A percentile compares a stretch with the other conserved stretches of the same genome.
Conservation (phyloP, 2,888 invertebrate genomes). For the Hylaea fasciaria region DNA sequence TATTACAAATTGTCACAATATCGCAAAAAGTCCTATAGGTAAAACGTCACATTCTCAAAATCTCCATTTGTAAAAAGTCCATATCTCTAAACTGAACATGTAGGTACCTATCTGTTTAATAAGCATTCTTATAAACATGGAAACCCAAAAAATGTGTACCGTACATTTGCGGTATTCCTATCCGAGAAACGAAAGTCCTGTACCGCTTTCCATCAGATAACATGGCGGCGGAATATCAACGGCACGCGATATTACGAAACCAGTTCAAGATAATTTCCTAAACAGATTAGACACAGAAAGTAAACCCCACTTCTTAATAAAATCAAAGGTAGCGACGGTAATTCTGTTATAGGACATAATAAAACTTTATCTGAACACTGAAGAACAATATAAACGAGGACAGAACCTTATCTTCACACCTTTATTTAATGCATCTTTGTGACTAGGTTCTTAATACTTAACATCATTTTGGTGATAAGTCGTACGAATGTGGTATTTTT, state of each 20-base stretch:
- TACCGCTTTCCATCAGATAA: slow-evolving; percentile 25
- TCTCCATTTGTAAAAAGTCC: too few relatives aligned
- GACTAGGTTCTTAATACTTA: not conserved
- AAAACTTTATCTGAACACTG: slow-evolving; percentile 72
- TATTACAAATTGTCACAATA: too few relatives aligned
- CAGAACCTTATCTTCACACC: slow-evolving; percentile 23
- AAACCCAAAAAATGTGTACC: too few relatives aligned
- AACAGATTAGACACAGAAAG: slow-evolving; percentile 35
- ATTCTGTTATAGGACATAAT: slow-evolving; percentile 58
- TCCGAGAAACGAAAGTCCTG: slow-evolving; percentile 22
- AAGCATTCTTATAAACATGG: too few relatives aligned
- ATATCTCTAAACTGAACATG: slow-evolving; percentile 5
- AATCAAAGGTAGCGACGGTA: slow-evolving; percentile 55
- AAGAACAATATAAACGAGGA: slow-evolving; percentile 37
- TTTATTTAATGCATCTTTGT: slow-evolving; percentile 12
- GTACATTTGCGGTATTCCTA: slow-evolving; percentile 3
- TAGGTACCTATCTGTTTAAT: not conserved
- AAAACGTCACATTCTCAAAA: too few relatives aligned
- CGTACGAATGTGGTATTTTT: too few relatives aligned
- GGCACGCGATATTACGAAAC: slow-evolving; percentile 33
- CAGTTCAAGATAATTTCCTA: slow-evolving; percentile 35
- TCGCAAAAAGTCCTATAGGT: too few relatives aligned
- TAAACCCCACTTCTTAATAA: slow-evolving; percentile 57
- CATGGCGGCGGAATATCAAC: slow-evolving; percentile 13
- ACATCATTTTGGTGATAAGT: too few relatives aligned